Percentiles rank a stretch among this genome's conserved stretches.
Evolutionary conservation across 2,888 invertebrate species (phyloP).

Genomic region (Antitype chi): DNA sequence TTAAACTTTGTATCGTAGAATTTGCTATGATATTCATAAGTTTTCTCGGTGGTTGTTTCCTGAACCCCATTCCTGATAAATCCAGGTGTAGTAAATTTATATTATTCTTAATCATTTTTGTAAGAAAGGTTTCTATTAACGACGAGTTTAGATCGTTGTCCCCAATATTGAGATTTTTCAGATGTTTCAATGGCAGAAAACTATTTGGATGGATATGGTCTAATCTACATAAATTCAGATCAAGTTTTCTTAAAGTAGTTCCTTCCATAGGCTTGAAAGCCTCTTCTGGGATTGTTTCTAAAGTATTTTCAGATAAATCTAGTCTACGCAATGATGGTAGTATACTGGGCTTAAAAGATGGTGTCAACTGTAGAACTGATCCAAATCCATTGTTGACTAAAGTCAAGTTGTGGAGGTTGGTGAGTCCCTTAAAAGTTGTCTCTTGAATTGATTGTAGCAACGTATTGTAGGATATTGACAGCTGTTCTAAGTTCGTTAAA

Average conservation of each 20-base stretch:
- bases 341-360: conserved; percentile 81
- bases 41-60: conserved; percentile 85
- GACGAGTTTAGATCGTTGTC: conserved; percentile 89
- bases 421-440: conserved; percentile 88
- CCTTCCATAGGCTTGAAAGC: conserved; percentile 88
- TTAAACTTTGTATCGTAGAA: conserved; percentile 86
- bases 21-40: conserved; percentile 88
- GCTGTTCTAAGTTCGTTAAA: conserved; percentile 84
- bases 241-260: conserved; percentile 83
- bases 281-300: conserved; percentile 81
- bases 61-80: conserved; percentile 89
- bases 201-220: conserved; percentile 88
- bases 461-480: conserved; percentile 90
- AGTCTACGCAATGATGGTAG: conserved; percentile 86
- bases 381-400: conserved; percentile 90
- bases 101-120: conserved; percentile 75
- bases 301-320: conserved; percentile 89
- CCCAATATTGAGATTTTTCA: conserved; percentile 87
- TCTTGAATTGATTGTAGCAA: conserved; percentile 83
- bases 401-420: conserved; percentile 85
- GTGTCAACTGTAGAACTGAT: conserved; percentile 83
- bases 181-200: conserved; percentile 84
- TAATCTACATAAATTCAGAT: conserved; percentile 88
- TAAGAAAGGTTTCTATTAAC: conserved; percentile 83
- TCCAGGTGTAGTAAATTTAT: conserved; percentile 87